Conservation (phyloP, 2,113 vertebrate species). For the Sakesphorus luctuosus region DNA sequence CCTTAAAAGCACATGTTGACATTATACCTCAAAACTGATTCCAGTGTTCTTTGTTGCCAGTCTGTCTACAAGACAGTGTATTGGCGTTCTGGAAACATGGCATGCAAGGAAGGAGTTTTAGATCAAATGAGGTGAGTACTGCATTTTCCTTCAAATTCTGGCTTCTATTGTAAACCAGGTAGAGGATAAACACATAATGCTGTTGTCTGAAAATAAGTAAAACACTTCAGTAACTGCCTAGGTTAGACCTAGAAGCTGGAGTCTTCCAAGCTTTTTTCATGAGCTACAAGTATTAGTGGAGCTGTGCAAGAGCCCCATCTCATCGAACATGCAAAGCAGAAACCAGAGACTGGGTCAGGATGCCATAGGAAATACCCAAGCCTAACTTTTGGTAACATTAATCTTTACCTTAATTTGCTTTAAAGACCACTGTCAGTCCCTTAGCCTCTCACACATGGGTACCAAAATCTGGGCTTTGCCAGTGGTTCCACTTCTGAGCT, state of each 20-base stretch:
- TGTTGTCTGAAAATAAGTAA: neutral
- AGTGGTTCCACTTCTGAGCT: neutral
- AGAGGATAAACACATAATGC: neutral
- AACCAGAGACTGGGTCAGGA: neutral
- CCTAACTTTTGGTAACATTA: neutral
- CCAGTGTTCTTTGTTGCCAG: constrained; percentile 73
- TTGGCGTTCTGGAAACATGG: constrained; percentile 98
- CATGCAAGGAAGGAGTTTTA: constrained; percentile 97
- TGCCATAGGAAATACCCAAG: neutral
- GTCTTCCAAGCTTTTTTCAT: neutral
- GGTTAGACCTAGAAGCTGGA: neutral
- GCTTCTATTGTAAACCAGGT: neutral
- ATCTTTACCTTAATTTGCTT: neutral
- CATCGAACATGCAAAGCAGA: neutral
- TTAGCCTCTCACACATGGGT: neutral
- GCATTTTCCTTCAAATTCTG: neutral
- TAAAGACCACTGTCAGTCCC: neutral
- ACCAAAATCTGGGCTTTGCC: neutral
- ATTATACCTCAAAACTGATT: neutral
- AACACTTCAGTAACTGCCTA: neutral
- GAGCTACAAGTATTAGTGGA: neutral
- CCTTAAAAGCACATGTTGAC: neutral
- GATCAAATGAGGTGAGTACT: constrained; percentile 92
- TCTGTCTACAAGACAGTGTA: constrained; percentile 97
- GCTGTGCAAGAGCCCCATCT: neutral